Conservation (phyloP, 2,888 invertebrate genomes). For the Zaprionus obscuricornis region DNA sequence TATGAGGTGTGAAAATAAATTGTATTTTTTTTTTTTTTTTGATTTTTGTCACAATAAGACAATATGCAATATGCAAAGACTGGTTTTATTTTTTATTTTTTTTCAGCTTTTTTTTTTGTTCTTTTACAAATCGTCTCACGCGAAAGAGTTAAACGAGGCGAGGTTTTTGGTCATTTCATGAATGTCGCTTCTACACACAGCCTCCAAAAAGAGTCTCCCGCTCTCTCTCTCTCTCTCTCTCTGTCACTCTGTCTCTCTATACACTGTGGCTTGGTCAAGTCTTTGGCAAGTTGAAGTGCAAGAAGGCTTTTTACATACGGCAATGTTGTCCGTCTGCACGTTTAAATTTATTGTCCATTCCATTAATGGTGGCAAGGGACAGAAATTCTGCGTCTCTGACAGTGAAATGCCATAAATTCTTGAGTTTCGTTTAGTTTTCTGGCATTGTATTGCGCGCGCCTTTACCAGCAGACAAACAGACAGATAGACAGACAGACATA, state of each 20-base stretch:
- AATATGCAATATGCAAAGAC: no score
- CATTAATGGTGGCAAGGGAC: slow-evolving; percentile 76
- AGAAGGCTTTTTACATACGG: slow-evolving; percentile 69
- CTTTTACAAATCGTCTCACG: slow-evolving; percentile 71
- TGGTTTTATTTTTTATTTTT: no score
- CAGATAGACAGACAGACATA: slow-evolving; percentile 43
- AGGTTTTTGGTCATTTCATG: slow-evolving; percentile 68
- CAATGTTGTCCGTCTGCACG: slow-evolving; percentile 76
- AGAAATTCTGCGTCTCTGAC: slow-evolving; percentile 74
- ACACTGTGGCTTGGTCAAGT: slow-evolving; percentile 2
- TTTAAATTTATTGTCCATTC: slow-evolving; percentile 76
- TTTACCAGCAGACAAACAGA: no score
- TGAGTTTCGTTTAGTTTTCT: slow-evolving; percentile 60
- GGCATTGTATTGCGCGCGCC: slow-evolving; percentile 59
- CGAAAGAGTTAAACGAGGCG: slow-evolving; percentile 51
- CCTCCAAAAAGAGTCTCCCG: no score
- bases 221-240: no score
- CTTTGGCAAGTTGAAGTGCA: no score
- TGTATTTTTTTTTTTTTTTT: no score
- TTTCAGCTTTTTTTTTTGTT: slow-evolving; percentile 28
- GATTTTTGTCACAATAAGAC: no score
- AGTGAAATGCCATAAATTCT: slow-evolving; percentile 78
- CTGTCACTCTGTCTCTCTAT: no score
- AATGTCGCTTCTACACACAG: slow-evolving; percentile 59
- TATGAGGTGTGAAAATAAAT: neutral